Percentiles rank a stretch among this genome's conserved stretches.
Conservation (phyloP, 2,797 vertebrate genomes). For the Calcarius lapponicus region DNA sequence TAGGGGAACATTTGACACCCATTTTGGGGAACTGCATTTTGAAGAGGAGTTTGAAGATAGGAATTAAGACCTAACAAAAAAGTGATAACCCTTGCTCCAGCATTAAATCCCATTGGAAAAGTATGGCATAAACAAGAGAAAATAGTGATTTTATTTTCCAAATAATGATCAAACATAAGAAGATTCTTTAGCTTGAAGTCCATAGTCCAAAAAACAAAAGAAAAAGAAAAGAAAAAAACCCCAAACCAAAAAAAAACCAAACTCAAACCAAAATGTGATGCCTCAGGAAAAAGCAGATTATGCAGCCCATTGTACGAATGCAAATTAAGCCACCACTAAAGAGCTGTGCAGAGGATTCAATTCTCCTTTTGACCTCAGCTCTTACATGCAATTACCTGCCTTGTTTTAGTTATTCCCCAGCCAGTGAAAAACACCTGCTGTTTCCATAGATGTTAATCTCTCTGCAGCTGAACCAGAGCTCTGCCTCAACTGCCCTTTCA, state of each 20-base stretch:
- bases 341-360: not conserved
- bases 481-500: not conserved
- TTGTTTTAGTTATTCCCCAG: not conserved
- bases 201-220: not conserved
- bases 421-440: not conserved
- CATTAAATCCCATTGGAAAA: not conserved
- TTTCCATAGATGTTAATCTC: not conserved
- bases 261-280: not conserved
- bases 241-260: fast-evolving
- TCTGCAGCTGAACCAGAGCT: not conserved
- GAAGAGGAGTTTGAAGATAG: not conserved
- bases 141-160: not conserved
- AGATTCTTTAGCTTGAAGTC: not conserved
- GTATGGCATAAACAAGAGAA: not conserved
- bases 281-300: not conserved
- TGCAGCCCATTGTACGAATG: not conserved
- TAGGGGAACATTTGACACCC: not conserved
- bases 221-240: not conserved
- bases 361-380: not conserved
- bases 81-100: not conserved
- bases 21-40: not conserved
- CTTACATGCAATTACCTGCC: not conserved
- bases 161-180: not conserved
- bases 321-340: not conserved
- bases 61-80: not conserved